These are phyloP conservation scores for Lucinisca nassula DNA, from an alignment of 2,888 invertebrate genomes.

Conservation along the genomic window DNA sequence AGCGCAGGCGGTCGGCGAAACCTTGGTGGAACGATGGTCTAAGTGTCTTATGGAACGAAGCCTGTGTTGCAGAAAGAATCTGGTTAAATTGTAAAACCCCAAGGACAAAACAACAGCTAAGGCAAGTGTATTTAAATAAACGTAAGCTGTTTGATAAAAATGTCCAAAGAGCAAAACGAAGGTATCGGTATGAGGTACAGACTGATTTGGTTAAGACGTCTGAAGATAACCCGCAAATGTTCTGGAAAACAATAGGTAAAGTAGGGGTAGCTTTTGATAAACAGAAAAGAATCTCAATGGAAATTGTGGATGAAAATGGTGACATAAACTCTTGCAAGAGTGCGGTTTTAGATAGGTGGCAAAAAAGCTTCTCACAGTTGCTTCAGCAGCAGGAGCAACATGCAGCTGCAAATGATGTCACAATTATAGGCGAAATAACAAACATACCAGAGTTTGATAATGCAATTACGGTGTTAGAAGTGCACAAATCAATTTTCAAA, in stretches of 20 bases:
- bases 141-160: constrained; percentile 10
- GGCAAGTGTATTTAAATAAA: not conserved
- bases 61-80: not conserved
- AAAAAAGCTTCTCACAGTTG: not conserved
- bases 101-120: not conserved
- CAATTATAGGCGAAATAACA: not conserved
- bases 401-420: not conserved
- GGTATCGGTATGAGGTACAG: not conserved
- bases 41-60: not conserved
- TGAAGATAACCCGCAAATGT: not conserved
- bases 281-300: not conserved
- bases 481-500: constrained; percentile 2
- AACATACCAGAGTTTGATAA: not conserved
- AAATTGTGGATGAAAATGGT: not conserved
- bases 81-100: not conserved
- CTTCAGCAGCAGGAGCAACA: not conserved
- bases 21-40: constrained; percentile 5
- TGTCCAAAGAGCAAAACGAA: not conserved
- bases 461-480: not conserved
- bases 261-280: not conserved
- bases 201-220: not conserved
- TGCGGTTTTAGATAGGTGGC: not conserved
- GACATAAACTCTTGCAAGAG: not conserved
- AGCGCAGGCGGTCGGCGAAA: not conserved
- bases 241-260: constrained; percentile 12